Evolutionary conservation across 2,888 invertebrate genomes (phyloP).

Genomic region (Hipparchia sbordonii): DNA sequence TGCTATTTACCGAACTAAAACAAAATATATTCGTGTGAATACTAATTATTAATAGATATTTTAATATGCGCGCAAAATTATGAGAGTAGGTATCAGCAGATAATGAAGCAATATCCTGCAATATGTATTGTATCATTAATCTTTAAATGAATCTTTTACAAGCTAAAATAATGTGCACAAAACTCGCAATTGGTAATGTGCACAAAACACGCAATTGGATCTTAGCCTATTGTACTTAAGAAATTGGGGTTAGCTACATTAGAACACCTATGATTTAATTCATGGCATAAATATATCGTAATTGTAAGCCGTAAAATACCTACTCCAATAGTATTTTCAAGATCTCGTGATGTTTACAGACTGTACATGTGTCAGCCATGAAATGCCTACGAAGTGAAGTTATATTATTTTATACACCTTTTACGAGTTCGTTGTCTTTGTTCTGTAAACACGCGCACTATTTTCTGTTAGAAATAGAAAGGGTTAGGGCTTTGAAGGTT

Average conservation of each 20-base stretch:
- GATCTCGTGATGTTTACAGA: constrained; percentile 12
- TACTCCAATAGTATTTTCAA: constrained; percentile 10
- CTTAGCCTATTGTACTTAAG: background rate
- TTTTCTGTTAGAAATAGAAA: constrained; percentile 59
- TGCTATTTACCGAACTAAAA: background rate
- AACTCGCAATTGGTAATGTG: background rate
- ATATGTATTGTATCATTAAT: background rate
- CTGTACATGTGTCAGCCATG: constrained; percentile 32
- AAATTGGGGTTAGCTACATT: background rate
- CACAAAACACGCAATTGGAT: background rate
- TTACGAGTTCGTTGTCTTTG: constrained; percentile 80
- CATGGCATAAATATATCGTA: background rate
- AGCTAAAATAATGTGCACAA: constrained; percentile 1
- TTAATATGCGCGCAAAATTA: background rate
- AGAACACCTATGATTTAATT: constrained; percentile 3
- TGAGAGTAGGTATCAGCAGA: background rate
- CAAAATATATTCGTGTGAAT: background rate
- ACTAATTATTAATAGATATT: background rate
- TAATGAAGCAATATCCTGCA: background rate
- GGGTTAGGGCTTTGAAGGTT: constrained; percentile 60
- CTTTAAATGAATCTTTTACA: background rate
- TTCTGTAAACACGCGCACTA: constrained; percentile 64
- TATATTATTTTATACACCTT: constrained; percentile 59
- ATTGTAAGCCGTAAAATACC: background rate
- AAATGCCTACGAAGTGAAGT: constrained; percentile 46